Percentiles rank a stretch among this genome's conserved stretches.
Conservation (phyloP, 2,888 invertebrate genomes). For the Cyaniris semiargus region DNA sequence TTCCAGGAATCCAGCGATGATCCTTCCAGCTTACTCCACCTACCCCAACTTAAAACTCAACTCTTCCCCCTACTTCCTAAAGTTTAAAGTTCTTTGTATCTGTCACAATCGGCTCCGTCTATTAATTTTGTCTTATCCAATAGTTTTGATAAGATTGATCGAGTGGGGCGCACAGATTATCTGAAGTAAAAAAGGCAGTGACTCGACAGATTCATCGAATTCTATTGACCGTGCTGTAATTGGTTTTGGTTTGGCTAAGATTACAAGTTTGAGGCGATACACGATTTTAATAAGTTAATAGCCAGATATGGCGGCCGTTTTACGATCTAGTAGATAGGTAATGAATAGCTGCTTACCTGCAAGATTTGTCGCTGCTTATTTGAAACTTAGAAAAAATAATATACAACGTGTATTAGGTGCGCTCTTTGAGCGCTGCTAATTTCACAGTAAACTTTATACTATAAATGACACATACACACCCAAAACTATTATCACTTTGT, state of each 20-base stretch:
- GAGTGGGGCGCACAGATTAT: constrained; percentile 80
- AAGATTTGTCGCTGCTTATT: too few relatives aligned
- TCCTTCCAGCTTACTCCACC: constrained; percentile 62
- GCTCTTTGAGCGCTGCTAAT: too few relatives aligned
- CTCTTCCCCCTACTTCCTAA: constrained; percentile 36
- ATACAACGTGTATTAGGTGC: too few relatives aligned
- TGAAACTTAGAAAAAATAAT: too few relatives aligned
- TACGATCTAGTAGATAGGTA: too few relatives aligned
- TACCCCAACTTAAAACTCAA: constrained; percentile 43
- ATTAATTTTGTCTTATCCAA: constrained; percentile 48
- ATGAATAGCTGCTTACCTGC: too few relatives aligned
- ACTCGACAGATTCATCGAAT: constrained; percentile 80
- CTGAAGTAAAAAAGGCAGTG: constrained; percentile 75
- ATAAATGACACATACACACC: too few relatives aligned
- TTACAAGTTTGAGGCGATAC: constrained; percentile 1
- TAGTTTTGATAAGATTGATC: constrained; percentile 79
- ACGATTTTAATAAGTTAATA: neutral
- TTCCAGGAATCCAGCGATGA: constrained; percentile 80
- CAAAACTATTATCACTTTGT: neutral
- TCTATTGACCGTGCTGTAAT: constrained; percentile 60
- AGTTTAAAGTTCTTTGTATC: constrained; percentile 41
- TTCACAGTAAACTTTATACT: too few relatives aligned
- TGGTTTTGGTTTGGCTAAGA: constrained; percentile 48
- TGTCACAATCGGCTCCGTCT: constrained; percentile 39
- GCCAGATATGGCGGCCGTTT: neutral